A percentile compares a stretch with the other conserved stretches of the same genome.
Conservation (phyloP, 1,140 invertebrate genomes). For the Neotoxoptera formosana region DNA sequence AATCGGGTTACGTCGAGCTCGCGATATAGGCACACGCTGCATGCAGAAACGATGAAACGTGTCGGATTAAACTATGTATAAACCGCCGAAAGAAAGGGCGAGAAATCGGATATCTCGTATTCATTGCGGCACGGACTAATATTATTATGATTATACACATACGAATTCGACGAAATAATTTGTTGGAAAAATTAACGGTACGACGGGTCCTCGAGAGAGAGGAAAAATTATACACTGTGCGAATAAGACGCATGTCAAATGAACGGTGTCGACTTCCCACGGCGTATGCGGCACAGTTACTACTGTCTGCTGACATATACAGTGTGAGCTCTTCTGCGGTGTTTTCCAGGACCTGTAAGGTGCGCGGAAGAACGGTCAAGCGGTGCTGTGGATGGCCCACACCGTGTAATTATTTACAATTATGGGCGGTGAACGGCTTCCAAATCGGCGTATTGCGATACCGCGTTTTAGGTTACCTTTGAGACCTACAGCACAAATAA, state of each 20-base stretch:
- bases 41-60: background rate
- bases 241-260: background rate
- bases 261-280: background rate
- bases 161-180: background rate
- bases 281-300: background rate
- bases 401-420: no score
- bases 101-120: slow-evolving; percentile 19
- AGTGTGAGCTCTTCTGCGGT: background rate
- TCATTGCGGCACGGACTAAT: background rate
- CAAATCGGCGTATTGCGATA: background rate
- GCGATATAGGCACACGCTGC: no score
- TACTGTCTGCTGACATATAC: background rate
- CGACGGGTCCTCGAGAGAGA: background rate
- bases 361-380: no score
- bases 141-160: background rate
- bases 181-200: background rate
- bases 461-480: background rate
- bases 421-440: no score
- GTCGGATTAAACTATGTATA: background rate
- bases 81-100: background rate
- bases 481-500: no score
- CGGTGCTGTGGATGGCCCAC: no score
- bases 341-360: background rate
- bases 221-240: background rate
- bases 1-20: background rate